These are phyloP conservation scores for Labeo catla DNA, from an alignment of 2,113 vertebrate species.

Conservation along the genomic window DNA sequence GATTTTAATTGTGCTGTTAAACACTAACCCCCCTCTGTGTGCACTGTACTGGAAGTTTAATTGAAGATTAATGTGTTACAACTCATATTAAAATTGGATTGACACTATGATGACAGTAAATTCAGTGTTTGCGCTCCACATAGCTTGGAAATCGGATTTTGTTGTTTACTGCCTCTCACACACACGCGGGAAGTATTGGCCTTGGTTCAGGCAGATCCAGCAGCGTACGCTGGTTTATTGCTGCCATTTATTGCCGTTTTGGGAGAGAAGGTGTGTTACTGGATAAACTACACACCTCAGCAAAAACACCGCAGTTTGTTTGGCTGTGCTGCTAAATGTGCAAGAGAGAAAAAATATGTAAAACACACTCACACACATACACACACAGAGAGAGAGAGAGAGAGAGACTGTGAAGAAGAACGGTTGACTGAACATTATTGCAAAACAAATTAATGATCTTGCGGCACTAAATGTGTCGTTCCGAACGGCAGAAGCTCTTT, in stretches of 20 bases:
- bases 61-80: constrained; percentile 8
- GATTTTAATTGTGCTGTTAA: background rate
- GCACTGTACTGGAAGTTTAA: background rate
- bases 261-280: background rate
- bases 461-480: constrained; percentile 9
- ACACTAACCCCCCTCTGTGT: background rate
- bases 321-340: background rate
- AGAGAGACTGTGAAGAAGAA: background rate
- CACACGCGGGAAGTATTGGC: background rate
- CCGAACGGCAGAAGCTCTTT: constrained; percentile 16
- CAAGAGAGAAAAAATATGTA: background rate
- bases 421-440: constrained; percentile 13
- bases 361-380: background rate
- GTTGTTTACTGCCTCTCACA: background rate
- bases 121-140: background rate
- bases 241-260: constrained; percentile 19
- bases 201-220: constrained; percentile 8
- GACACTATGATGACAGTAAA: background rate
- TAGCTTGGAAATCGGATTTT: background rate
- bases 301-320: constrained; percentile 24
- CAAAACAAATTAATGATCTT: constrained; percentile 32
- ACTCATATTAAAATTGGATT: background rate
- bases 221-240: constrained; percentile 37
- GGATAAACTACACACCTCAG: constrained; percentile 37
- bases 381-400: background rate